These are phyloP conservation scores for Phrynocephalus guinanensis DNA, from an alignment of 2,797 vertebrate genomes.

Conservation along the genomic window DNA sequence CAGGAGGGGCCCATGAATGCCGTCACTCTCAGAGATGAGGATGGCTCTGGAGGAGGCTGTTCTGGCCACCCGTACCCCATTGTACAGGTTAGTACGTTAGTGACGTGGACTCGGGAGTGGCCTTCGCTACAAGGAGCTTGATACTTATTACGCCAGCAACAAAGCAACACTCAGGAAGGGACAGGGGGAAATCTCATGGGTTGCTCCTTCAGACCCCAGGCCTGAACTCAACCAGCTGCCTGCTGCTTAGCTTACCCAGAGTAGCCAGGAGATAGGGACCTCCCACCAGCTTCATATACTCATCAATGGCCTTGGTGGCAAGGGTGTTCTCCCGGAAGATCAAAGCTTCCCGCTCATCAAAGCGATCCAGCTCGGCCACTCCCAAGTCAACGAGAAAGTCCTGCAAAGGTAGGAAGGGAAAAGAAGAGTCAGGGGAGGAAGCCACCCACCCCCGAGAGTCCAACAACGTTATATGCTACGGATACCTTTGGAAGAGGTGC, in stretches of 20 bases:
- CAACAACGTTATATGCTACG: no score
- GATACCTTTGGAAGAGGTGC: no score
- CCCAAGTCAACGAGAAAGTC: conserved; percentile 92
- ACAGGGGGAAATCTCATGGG: background rate
- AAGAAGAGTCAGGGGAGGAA: background rate
- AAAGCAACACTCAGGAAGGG: background rate
- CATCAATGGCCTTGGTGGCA: conserved; percentile 96
- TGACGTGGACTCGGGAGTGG: background rate
- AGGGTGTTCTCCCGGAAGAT: conserved; percentile 97
- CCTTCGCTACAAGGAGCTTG: background rate
- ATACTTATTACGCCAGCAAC: background rate
- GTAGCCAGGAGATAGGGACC: conserved; percentile 94
- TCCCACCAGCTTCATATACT: conserved; percentile 98
- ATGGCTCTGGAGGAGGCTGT: background rate
- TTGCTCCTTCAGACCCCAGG: background rate
- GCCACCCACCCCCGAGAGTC: no score
- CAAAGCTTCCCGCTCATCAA: conserved; percentile 88
- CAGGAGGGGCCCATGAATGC: background rate
- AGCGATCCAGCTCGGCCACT: conserved; percentile 88
- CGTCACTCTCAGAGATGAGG: background rate
- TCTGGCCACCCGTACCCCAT: background rate
- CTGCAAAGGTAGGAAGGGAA: conserved; percentile 64
- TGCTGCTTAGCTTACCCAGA: conserved; percentile 78
- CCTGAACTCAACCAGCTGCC: background rate
- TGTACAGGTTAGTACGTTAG: background rate